A percentile compares a stretch with the other conserved stretches of the same genome.
Conservation (phyloP, 2,113 vertebrate species). For the Myrmecophaga tridactyla region DNA sequence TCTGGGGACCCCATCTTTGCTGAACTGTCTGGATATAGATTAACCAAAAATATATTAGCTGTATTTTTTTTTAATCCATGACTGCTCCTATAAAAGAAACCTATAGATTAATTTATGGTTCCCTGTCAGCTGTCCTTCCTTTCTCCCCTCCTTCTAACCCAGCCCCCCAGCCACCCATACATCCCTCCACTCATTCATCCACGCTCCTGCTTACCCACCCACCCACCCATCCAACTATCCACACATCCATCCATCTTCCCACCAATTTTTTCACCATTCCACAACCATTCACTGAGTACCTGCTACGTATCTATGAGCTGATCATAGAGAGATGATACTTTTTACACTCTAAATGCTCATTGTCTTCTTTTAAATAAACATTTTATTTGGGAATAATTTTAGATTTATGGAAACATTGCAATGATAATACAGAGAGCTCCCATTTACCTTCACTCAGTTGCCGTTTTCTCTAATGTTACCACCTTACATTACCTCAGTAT, state of each 20-base stretch:
- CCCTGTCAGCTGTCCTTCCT: background rate
- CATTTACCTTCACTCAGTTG: background rate
- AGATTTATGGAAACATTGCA: background rate
- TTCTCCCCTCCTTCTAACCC: too few relatives aligned
- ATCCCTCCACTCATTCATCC: too few relatives aligned
- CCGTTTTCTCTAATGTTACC: background rate
- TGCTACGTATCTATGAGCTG: background rate
- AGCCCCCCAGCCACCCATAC: too few relatives aligned
- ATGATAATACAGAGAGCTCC: background rate
- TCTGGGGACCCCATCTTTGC: background rate
- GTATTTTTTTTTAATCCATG: background rate
- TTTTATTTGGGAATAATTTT: constrained; percentile 26
- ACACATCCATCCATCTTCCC: background rate
- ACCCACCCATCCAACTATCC: too few relatives aligned
- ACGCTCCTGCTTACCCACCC: background rate
- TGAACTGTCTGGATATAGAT: background rate
- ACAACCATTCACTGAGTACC: background rate
- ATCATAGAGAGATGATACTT: background rate
- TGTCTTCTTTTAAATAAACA: background rate
- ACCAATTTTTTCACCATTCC: background rate
- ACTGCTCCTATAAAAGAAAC: background rate
- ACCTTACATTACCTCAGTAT: background rate
- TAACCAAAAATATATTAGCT: background rate
- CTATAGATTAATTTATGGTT: background rate
- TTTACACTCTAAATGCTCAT: background rate